Evolutionary conservation across 2,888 invertebrate genomes (phyloP).

Genomic region (Epistrophe grossulariae): DNA sequence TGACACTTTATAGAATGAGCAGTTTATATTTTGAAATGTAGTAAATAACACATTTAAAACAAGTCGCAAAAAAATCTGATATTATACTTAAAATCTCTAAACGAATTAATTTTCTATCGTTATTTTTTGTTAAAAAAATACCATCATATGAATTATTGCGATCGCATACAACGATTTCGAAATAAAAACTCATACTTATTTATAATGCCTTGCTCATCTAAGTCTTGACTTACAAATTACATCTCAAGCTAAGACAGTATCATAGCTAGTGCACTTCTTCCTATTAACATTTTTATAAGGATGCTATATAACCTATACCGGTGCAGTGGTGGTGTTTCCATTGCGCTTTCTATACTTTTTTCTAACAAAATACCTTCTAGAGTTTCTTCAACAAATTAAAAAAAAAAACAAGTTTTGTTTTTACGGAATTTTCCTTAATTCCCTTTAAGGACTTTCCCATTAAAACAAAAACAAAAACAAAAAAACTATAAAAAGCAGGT

Average conservation of each 20-base stretch:
- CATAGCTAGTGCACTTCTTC: conserved; percentile 22
- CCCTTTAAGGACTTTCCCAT: conserved; percentile 49
- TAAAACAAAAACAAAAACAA: conserved; percentile 23
- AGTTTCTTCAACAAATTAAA: background rate
- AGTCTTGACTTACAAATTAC: conserved; percentile 33
- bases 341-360: conserved; percentile 11
- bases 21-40: too few species aligned
- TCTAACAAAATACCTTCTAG: conserved; percentile 24
- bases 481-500: background rate
- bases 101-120: too few species aligned
- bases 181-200: conserved; percentile 9
- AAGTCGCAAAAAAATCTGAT: too few species aligned
- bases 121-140: too few species aligned
- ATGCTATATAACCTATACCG: conserved; percentile 16
- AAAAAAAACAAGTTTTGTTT: conserved; percentile 36
- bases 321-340: conserved; percentile 7
- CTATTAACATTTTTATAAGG: conserved; percentile 34
- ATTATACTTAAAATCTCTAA: too few species aligned
- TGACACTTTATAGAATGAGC: too few species aligned
- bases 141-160: too few species aligned
- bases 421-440: conserved; percentile 28
- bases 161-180: background rate
- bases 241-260: conserved; percentile 26
- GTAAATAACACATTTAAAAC: too few species aligned
- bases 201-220: conserved; percentile 18